Base-by-base conservation (phyloP, 1,140 invertebrate genomes). In the Tetranychus cinnabarinus region DNA sequence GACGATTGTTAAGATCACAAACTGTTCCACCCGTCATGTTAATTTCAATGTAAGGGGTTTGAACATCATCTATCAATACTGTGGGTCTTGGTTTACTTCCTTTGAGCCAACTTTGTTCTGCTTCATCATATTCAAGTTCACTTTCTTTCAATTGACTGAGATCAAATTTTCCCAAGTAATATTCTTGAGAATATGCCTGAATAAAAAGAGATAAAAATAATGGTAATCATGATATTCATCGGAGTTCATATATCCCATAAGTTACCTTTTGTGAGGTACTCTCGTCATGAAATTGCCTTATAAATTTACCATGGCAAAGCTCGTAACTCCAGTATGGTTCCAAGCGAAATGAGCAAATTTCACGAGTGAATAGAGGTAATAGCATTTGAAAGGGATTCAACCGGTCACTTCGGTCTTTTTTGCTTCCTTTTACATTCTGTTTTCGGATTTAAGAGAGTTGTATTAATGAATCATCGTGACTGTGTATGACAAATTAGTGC, bases 241-340 rank as follows among this genome's bases (percentile, higher is more conserved):
- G n/a, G n/a, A n/a, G n/a, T n/a, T n/a, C n/a, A n/a, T n/a, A n/a
- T n/a, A n/a, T n/a, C n/a, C n/a, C n/a, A n/a, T n/a, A n/a, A n/a
- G n/a, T 84, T 59, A 57, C 48, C 56, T 59, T 52, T 42, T 35
- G 6, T n/a, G 13, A 12, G 64, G 87, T 79, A 42, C 39, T 42
- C 67, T 91, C 87, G 73, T 96, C 91, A 72, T 97, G 91, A 73
- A 90, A 97, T 69, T 97, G 93, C 12, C 85, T 76, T 3, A 97
- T 79, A 71, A 84, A 82, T 65, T 79, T 77, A 5, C 90, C 90
- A 76, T 97, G 92, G 70, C 93, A 97, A 10, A 97, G 76, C 74
- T 97, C 90, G 75, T 97, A 97, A 0, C 86, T 90, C 93, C 92
- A 97, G 72, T 93, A 97, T 48, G 83, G 82, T 72, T 97, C 92